Evolutionary conservation across 2,113 vertebrate species (phyloP).

Genomic region (Indri indri): DNA sequence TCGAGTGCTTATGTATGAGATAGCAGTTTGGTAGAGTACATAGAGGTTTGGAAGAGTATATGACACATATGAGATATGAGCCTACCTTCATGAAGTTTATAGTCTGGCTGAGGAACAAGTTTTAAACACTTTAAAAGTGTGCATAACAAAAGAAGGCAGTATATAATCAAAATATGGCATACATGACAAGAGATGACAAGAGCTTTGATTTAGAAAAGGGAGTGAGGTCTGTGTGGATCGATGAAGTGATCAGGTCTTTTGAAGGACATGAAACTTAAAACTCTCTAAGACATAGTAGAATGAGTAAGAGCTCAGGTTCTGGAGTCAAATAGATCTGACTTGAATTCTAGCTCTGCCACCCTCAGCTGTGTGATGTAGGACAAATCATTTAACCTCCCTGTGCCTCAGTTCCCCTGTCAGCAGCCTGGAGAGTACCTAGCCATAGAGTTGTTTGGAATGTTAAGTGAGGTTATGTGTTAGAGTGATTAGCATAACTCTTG

Average conservation of each 20-base stretch:
- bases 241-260: slow-evolving; percentile 1
- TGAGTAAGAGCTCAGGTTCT: not conserved
- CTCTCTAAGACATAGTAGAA: not conserved
- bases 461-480: not conserved
- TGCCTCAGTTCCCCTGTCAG: not conserved
- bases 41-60: not conserved
- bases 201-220: not conserved
- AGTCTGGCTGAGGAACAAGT: not conserved
- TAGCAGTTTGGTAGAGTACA: not conserved
- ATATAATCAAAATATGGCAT: not conserved
- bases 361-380: not conserved
- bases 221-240: not conserved
- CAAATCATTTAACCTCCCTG: not conserved
- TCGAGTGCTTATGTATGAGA: not conserved
- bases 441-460: not conserved
- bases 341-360: not conserved
- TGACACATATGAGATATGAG: not conserved
- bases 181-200: not conserved
- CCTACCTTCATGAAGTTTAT: not conserved
- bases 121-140: not conserved
- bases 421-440: no score
- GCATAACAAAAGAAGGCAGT: not conserved
- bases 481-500: not conserved
- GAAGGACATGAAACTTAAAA: not conserved
- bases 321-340: not conserved